A percentile compares a stretch with the other conserved stretches of the same genome.
Evolutionary conservation across 2,797 vertebrate genomes (phyloP).

Genomic region (Dendrocincla fuliginosa): DNA sequence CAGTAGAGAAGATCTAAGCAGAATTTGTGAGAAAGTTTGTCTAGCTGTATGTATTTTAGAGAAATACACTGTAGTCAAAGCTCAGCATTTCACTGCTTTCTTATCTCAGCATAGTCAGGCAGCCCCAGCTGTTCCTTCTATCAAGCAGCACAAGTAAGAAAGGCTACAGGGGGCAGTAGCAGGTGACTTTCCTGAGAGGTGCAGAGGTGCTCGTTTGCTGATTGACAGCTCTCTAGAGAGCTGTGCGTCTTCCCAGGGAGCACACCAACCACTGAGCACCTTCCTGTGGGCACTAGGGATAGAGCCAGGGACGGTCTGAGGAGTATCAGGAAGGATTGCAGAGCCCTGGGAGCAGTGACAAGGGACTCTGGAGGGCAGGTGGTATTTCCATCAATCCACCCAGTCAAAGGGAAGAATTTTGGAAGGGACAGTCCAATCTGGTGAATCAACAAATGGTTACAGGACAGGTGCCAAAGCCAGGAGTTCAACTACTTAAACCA

Average conservation of each 20-base stretch:
- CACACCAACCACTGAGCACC: no score
- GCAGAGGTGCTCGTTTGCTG: background rate
- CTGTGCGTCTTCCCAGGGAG: no score
- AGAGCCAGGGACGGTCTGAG: background rate
- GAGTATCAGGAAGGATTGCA: background rate
- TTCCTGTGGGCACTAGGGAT: background rate
- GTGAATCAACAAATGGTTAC: background rate
- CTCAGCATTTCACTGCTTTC: background rate
- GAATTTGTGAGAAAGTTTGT: background rate
- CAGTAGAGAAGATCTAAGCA: background rate
- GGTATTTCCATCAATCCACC: background rate
- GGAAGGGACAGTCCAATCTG: background rate
- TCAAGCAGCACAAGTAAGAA: background rate
- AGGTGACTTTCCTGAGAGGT: background rate
- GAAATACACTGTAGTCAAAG: background rate
- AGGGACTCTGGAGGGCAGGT: background rate
- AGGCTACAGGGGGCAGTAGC: background rate
- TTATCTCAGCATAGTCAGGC: background rate
- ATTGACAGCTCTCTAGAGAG: no score
- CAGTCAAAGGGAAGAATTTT: background rate
- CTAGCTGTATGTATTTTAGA: background rate
- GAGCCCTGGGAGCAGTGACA: background rate
- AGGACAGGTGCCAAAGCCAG: background rate
- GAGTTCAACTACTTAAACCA: rapidly evolving
- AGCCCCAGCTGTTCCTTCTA: background rate